Evolutionary conservation across 2,113 vertebrate genomes (phyloP).

Genomic region (Leptosomus discolor): DNA sequence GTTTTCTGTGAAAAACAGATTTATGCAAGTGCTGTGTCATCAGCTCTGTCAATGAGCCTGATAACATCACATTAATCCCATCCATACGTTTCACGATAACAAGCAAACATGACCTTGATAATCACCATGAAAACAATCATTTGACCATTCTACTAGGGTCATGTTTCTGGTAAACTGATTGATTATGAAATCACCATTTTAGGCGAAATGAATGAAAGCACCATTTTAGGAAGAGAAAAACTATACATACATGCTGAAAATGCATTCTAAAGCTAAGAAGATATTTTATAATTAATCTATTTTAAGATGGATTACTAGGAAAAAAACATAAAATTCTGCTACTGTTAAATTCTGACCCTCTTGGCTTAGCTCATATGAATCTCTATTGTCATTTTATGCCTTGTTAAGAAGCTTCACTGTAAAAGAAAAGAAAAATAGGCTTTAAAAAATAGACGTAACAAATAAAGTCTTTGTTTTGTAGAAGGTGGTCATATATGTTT

Average conservation of each 20-base stretch:
- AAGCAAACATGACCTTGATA: background rate
- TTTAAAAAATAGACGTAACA: background rate
- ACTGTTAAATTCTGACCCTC: background rate
- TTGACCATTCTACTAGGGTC: background rate
- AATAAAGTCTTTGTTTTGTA: background rate
- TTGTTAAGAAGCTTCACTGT: background rate
- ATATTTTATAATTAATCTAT: background rate
- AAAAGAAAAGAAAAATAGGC: background rate
- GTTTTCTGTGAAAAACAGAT: background rate
- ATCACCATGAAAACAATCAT: background rate
- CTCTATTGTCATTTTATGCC: background rate
- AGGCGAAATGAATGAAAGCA: too few species aligned
- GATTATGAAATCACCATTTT: background rate
- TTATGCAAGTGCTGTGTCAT: background rate
- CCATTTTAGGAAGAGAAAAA: background rate
- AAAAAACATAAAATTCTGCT: background rate
- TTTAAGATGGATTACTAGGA: background rate
- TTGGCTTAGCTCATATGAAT: background rate
- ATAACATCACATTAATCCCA: background rate
- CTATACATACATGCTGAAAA: background rate
- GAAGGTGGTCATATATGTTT: background rate
- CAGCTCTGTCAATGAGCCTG: background rate
- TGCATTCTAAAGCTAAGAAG: background rate
- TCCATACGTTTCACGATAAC: background rate
- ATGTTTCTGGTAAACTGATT: background rate